Evolutionary conservation across 2,797 vertebrate genomes (phyloP), one percentile per base, ranked within the genome.

Genomic region (Characodon lateralis): DNA sequence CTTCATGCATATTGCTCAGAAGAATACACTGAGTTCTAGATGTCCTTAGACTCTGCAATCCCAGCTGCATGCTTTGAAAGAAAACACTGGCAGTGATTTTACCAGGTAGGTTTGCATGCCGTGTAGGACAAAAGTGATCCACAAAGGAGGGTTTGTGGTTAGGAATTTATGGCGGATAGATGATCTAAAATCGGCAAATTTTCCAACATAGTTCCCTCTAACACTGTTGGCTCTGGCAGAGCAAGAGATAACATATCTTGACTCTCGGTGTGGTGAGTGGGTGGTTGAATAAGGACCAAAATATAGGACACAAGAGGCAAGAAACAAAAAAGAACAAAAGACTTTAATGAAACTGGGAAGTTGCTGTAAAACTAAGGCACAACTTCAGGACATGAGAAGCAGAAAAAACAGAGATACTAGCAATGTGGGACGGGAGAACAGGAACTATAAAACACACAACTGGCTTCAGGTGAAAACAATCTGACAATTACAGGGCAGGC

Each of bases 381-480:
- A 56, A 56, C 55, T 56, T 56, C 6, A 56, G 20, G 39, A 68
- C 65, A n/a, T 13, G 10, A 24, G 22, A 41, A 20, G 12, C 20
- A 13, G 5, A 66, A 5, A n/a, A 41, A 24, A 13, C 35, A 13
- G 39, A 68, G 0, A 5, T 22, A 13, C 22, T 2, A 24, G 41
- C 35, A 66, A 43, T 68, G 65, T 68, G 39, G 39, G 65, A n/a
- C 6, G 22, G 22, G 65, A 68, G 13, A 68, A 68, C 39, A n/a
- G 39, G 39, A 43, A 43, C 41, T 68, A 43, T 68, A 68, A 68
- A 35, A 68, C 41, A 43, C 65, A 43, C 20, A 68, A 43, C 65
- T 43, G 39, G 39, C 39, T 68, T 43, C 65, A 68, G 65, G 65
- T 68, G 39, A 68, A 68, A 68, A 68, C 65, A 24, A 66, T 66